Evolutionary conservation across 2,113 vertebrate species (phyloP).

Genomic region (Promerops cafer): DNA sequence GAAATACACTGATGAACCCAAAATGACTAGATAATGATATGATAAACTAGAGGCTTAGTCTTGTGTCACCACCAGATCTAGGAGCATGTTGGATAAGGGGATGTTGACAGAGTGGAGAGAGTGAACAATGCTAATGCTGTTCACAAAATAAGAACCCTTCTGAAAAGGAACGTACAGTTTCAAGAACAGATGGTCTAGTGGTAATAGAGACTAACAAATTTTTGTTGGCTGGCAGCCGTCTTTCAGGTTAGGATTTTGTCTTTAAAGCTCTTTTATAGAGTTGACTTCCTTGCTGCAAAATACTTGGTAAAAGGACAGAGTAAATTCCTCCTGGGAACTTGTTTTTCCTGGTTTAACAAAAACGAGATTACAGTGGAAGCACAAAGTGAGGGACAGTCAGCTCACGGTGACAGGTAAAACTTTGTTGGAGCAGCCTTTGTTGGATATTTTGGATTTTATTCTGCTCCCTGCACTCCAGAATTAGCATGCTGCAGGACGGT

Average conservation of each 20-base stretch:
- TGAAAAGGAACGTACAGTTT: conserved; percentile 6
- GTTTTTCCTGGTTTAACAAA: background rate
- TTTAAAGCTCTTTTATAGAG: background rate
- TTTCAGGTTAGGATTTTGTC: conserved; percentile 41
- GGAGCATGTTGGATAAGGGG: background rate
- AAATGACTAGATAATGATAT: background rate
- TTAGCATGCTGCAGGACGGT: background rate
- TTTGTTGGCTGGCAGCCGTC: conserved; percentile 7
- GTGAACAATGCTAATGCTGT: background rate
- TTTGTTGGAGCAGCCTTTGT: background rate
- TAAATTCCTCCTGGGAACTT: background rate
- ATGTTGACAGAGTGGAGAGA: background rate
- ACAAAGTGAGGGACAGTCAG: background rate
- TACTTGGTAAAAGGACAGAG: background rate
- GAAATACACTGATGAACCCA: background rate
- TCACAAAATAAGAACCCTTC: conserved; percentile 10
- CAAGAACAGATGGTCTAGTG: conserved; percentile 24
- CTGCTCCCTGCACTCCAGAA: background rate
- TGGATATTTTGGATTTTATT: background rate
- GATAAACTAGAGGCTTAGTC: background rate
- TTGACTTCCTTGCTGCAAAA: conserved; percentile 6
- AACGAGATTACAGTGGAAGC: background rate
- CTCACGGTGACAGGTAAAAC: background rate
- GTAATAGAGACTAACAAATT: conserved; percentile 11
- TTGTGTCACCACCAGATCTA: background rate